Conservation (phyloP, 2,797 vertebrate species). For the Eurystomus glaucurus region DNA sequence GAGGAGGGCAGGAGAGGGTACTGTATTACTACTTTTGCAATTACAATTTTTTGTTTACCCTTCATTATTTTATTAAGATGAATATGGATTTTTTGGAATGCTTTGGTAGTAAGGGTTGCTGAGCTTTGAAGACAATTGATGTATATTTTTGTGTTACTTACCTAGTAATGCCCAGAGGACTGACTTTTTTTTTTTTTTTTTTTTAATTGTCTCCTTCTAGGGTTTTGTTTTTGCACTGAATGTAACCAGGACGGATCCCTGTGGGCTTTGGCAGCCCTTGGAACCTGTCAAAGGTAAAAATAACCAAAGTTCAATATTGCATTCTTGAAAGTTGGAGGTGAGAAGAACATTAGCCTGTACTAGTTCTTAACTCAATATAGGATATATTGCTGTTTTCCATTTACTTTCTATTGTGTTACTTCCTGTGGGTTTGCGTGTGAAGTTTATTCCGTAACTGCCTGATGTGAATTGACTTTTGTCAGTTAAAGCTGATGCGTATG, state of each 20-base stretch:
- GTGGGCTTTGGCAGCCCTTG: constrained; percentile 81
- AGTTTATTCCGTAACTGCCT: neutral
- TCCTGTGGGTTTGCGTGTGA: neutral
- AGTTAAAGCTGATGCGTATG: neutral
- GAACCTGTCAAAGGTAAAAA: constrained; percentile 84
- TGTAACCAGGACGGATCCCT: constrained; percentile 82
- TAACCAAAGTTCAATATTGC: neutral
- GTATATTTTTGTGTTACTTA: neutral
- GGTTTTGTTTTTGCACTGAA: constrained; percentile 85
- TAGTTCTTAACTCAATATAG: neutral
- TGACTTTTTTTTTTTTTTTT: neutral
- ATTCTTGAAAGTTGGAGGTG: neutral
- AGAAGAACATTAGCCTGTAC: neutral
- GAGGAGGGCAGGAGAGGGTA: too few relatives aligned
- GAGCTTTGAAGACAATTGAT: neutral
- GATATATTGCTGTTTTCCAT: neutral
- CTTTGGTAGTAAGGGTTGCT: neutral
- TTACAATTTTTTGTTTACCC: neutral
- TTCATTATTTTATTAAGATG: neutral
- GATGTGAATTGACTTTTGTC: neutral
- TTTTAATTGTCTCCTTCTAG: constrained; percentile 49
- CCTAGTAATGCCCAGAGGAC: neutral
- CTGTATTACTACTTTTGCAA: neutral
- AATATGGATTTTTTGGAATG: neutral
- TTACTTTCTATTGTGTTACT: neutral